Evolutionary conservation across 2,797 vertebrate species (phyloP).

Genomic region (Hemitrygon akajei): DNA sequence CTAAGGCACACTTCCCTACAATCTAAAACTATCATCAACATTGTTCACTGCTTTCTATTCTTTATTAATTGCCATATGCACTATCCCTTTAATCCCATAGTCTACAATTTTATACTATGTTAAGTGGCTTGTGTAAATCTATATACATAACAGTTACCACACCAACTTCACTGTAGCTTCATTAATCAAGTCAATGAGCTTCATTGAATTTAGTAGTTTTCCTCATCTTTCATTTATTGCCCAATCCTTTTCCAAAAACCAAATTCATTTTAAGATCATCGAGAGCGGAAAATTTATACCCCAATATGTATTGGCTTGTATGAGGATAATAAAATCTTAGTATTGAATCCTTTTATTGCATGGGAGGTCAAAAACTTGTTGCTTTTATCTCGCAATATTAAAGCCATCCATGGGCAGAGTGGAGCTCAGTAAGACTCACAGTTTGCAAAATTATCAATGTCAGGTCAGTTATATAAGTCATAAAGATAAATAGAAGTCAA

Average conservation of each 20-base stretch:
- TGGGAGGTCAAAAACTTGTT: neutral
- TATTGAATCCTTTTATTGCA: neutral
- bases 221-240: neutral
- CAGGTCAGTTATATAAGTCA: neutral
- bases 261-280: neutral
- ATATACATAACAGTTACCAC: neutral
- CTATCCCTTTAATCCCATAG: neutral
- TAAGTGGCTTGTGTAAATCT: neutral
- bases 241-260: neutral
- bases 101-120: neutral
- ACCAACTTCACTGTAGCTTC: neutral
- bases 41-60: too few species aligned
- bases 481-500: too few species aligned
- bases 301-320: neutral
- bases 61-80: neutral
- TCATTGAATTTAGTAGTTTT: neutral
- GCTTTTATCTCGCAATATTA: neutral
- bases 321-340: neutral
- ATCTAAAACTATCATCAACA: neutral
- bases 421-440: neutral
- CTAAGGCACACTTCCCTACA: neutral
- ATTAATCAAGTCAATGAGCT: neutral
- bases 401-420: neutral
- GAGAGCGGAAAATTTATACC: neutral
- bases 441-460: neutral